Evolutionary conservation across 2,888 invertebrate genomes (phyloP).

Genomic region (Philhelius pedissequus): DNA sequence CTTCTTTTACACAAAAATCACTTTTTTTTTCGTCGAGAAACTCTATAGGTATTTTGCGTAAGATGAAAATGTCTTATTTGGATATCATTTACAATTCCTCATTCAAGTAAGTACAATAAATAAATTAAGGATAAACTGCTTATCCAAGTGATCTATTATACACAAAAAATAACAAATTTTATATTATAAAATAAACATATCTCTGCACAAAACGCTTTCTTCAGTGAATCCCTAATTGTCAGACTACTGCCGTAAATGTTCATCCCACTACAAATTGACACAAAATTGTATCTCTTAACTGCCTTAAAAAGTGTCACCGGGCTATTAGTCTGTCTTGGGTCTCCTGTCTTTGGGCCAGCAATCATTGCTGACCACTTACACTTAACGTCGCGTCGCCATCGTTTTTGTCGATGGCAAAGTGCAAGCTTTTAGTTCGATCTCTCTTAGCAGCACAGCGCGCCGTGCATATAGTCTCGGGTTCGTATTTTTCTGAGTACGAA

Average conservation of each 20-base stretch:
- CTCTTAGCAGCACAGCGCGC: not conserved
- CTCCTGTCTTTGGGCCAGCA: conserved; percentile 1
- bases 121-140: not conserved
- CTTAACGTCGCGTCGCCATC: conserved; percentile 30
- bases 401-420: conserved; percentile 37
- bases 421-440: conserved; percentile 21
- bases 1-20: too few species aligned
- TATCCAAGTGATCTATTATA: not conserved
- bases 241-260: conserved; percentile 63
- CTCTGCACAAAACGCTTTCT: conserved; percentile 44
- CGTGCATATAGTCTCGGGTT: too few species aligned
- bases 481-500: conserved; percentile 14
- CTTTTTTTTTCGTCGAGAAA: too few species aligned
- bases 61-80: too few species aligned
- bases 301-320: conserved; percentile 56
- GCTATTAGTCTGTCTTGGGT: conserved; percentile 53
- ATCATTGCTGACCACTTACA: conserved; percentile 50
- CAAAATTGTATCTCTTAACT: conserved; percentile 63
- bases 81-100: too few species aligned
- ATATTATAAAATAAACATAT: too few species aligned
- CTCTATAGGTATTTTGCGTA: too few species aligned
- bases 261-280: conserved; percentile 65
- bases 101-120: too few species aligned
- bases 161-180: not conserved
- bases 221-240: conserved; percentile 58